Evolutionary conservation across 1,140 invertebrate species (phyloP).

Genomic region (Halictus rubicundus): DNA sequence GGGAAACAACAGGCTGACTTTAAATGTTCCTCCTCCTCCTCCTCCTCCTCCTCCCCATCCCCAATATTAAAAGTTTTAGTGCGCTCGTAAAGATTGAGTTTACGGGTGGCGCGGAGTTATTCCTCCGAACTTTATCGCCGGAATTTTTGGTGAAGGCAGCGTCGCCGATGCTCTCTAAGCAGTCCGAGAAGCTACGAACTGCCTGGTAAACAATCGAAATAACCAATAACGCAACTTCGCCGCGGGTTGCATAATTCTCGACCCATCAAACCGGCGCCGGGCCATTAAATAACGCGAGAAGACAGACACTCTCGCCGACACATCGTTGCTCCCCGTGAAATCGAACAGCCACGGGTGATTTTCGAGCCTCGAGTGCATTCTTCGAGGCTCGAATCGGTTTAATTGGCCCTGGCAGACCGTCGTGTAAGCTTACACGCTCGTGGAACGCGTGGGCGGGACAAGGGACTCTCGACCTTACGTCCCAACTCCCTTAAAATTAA

Average conservation of each 20-base stretch:
- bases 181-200: background rate
- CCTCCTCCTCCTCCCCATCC: too few relatives aligned
- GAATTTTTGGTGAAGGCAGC: constrained; percentile 20
- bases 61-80: constrained; percentile 29
- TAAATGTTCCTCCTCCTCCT: constrained; percentile 16
- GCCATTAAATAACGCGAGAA: background rate
- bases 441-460: background rate
- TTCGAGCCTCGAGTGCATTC: background rate
- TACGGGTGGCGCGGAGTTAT: constrained; percentile 5
- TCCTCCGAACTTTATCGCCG: constrained; percentile 13
- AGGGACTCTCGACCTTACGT: background rate
- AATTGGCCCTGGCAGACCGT: background rate
- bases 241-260: background rate
- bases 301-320: too few relatives aligned
- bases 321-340: too few relatives aligned
- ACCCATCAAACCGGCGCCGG: background rate
- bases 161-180: background rate
- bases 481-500: background rate
- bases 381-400: constrained; percentile 14
- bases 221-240: background rate
- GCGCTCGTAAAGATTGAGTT: constrained; percentile 35
- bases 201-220: background rate
- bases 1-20: constrained; percentile 8
- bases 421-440: constrained; percentile 3
- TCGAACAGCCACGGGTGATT: background rate